These are phyloP conservation scores for Mandrillus leucophaeus DNA, from an alignment of 2,113 vertebrate genomes.

Conservation along the genomic window DNA sequence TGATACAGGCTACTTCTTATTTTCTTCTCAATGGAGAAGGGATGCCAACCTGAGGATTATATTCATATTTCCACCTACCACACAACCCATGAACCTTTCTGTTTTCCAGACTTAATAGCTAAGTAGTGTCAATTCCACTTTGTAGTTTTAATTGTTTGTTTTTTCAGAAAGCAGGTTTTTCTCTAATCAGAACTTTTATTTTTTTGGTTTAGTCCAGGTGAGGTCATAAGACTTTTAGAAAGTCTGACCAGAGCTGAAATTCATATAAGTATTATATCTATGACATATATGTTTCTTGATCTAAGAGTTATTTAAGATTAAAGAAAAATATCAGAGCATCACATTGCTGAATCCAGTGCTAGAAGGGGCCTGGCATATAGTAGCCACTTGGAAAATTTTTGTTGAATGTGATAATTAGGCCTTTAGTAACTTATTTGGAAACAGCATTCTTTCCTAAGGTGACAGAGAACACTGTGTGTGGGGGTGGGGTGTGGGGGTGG, in stretches of 20 bases:
- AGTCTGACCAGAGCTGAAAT: not conserved
- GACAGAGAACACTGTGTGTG: not conserved
- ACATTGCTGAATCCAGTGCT: not conserved
- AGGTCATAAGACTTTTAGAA: not conserved
- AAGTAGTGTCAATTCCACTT: not conserved
- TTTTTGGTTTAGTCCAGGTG: not conserved
- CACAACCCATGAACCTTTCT: not conserved
- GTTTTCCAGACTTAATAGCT: not conserved
- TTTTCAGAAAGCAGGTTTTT: slow-evolving; percentile 7
- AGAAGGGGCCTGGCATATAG: not conserved
- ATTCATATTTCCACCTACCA: not conserved
- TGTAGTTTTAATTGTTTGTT: not conserved
- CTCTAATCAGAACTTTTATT: not conserved
- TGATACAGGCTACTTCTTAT: not conserved
- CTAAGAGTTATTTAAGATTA: not conserved
- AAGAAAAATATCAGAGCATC: not conserved
- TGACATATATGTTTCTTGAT: not conserved
- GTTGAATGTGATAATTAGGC: not conserved
- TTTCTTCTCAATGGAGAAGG: not conserved
- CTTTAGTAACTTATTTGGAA: not conserved
- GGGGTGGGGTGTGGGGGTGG: not conserved
- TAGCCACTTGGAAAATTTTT: not conserved
- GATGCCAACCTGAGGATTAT: not conserved
- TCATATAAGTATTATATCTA: not conserved
- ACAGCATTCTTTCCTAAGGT: not conserved